Evolutionary conservation across 2,113 vertebrate species (phyloP).

Genomic region (Cebus imitator): DNA sequence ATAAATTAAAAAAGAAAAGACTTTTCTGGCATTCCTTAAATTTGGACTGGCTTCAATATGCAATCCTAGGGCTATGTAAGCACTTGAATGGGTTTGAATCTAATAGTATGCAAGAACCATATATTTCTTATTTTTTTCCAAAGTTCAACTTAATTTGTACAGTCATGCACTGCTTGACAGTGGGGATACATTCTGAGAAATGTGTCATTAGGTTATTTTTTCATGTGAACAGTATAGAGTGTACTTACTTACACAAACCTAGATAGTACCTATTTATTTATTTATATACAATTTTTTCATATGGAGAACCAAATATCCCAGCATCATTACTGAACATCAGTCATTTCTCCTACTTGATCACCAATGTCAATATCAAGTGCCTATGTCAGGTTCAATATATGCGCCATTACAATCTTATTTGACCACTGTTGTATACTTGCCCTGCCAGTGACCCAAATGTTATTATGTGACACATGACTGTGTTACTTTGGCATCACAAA

Average conservation of each 20-base stretch:
- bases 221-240: neutral
- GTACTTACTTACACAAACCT: neutral
- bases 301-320: neutral
- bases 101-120: neutral
- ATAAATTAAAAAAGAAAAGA: neutral
- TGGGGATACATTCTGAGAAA: neutral
- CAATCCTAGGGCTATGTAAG: neutral
- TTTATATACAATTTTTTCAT: neutral
- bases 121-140: neutral
- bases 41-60: neutral
- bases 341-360: neutral
- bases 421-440: neutral
- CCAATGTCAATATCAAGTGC: neutral
- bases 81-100: neutral
- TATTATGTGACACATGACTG: neutral
- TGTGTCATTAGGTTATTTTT: neutral
- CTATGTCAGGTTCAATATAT: neutral
- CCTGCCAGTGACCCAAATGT: neutral
- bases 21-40: neutral
- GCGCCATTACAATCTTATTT: neutral
- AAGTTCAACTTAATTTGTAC: neutral
- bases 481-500: neutral
- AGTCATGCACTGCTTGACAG: neutral
- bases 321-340: neutral
- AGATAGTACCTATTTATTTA: neutral